These are phyloP conservation scores for Hippocampus barbouri DNA, from an alignment of 2,113 vertebrate genomes.

Conservation along the genomic window DNA sequence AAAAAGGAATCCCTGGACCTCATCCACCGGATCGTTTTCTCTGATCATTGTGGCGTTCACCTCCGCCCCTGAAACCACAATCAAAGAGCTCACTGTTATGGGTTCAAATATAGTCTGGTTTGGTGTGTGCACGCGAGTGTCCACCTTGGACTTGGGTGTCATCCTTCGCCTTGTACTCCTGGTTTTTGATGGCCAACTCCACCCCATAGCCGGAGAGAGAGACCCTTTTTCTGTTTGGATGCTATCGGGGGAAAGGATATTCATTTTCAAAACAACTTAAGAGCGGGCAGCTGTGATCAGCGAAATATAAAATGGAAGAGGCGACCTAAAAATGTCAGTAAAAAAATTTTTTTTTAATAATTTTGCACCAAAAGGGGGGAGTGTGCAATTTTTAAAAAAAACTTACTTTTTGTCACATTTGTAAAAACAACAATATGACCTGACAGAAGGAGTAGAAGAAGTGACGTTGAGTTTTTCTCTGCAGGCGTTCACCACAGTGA, in stretches of 20 bases:
- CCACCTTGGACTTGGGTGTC: constrained; percentile 97
- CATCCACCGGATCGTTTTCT: constrained; percentile 91
- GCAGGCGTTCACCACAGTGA: no score
- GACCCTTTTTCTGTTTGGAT: constrained; percentile 79
- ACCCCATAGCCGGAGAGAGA: constrained; percentile 94
- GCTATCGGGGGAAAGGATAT: constrained; percentile 66
- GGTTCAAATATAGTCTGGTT: constrained; percentile 13
- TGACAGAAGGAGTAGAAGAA: no score
- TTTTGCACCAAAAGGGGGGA: no score
- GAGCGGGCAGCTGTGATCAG: not conserved
- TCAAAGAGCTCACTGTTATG: constrained; percentile 39
- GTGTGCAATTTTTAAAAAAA: no score
- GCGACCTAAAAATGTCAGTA: not conserved
- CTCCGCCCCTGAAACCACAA: constrained; percentile 76
- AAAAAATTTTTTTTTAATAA: no score
- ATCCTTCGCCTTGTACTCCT: constrained; percentile 98
- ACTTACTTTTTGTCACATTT: no score
- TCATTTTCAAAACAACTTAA: not conserved
- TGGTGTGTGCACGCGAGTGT: not conserved
- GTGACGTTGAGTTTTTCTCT: no score
- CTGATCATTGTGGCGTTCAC: constrained; percentile 88
- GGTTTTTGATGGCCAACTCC: constrained; percentile 96
- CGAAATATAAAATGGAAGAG: no score
- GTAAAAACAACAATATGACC: no score
- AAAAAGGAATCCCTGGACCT: constrained; percentile 97